phyloP scores from a whole-genome alignment of 2,113 vertebrate genomes.

The Oryzias melastigma region DNA sequence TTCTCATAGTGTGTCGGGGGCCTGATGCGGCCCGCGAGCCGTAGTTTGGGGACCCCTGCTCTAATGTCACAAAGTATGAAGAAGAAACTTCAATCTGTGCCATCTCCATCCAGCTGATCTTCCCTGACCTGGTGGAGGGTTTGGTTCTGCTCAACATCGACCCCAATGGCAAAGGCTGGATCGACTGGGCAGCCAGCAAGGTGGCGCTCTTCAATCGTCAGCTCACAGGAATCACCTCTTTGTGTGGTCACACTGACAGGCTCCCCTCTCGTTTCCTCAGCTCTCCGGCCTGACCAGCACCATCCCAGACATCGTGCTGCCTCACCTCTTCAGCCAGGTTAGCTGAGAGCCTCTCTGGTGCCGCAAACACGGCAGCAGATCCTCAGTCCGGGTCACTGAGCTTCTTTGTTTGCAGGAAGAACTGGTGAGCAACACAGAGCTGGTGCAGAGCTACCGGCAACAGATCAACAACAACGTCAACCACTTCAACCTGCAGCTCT shows the following conservation, averaged over 20 bases:
- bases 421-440: constrained; percentile 91
- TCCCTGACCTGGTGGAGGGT: constrained; percentile 92
- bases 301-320: constrained; percentile 86
- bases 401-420: constrained; percentile 82
- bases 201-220: constrained; percentile 49
- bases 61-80: no score
- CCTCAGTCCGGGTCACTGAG: no score
- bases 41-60: no score
- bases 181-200: constrained; percentile 97
- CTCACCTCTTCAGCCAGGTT: constrained; percentile 98
- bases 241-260: fast-evolving
- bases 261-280: constrained; percentile 36
- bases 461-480: constrained; percentile 92
- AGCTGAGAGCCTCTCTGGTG: constrained; percentile 7
- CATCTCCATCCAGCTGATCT: constrained; percentile 82
- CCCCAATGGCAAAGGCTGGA: constrained; percentile 97
- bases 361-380: no score
- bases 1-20: no score
- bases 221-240: background rate
- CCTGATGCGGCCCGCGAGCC: no score
- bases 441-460: constrained; percentile 95
- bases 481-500: constrained; percentile 97
- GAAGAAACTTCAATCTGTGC: background rate
- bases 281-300: constrained; percentile 92
- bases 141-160: constrained; percentile 96